Evolutionary conservation across 1,140 invertebrate genomes (phyloP).

Genomic region (Hyles euphorbiae): DNA sequence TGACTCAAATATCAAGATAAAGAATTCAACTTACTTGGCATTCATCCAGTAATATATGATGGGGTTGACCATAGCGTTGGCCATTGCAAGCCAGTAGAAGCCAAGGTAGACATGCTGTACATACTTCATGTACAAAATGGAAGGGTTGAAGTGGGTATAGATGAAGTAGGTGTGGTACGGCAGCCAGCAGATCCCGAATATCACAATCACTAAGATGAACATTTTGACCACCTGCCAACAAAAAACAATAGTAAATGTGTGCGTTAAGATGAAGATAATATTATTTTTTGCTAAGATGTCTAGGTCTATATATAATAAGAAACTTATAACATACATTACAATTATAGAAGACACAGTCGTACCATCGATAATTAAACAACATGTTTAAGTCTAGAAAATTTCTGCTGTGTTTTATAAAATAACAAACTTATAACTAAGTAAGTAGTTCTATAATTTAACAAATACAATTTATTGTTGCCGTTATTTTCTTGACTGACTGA

Average conservation of each 20-base stretch:
- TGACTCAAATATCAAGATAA: not conserved
- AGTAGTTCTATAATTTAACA: too few species aligned
- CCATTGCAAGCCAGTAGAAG: constrained; percentile 96
- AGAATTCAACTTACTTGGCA: constrained; percentile 68
- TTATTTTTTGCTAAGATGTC: too few species aligned
- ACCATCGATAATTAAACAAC: too few species aligned
- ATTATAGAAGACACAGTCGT: too few species aligned
- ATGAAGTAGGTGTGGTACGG: constrained; percentile 93
- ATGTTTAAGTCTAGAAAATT: too few species aligned
- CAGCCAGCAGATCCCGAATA: constrained; percentile 93
- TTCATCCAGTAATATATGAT: constrained; percentile 97
- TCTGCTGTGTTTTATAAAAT: too few species aligned
- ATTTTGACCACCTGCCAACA: constrained; percentile 87
- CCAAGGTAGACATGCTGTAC: constrained; percentile 88
- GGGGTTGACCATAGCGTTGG: constrained; percentile 94
- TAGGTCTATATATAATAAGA: too few species aligned
- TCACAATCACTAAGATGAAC: constrained; percentile 88
- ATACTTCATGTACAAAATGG: constrained; percentile 82
- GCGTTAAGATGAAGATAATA: too few species aligned
- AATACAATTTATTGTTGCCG: too few species aligned
- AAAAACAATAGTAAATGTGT: not conserved
- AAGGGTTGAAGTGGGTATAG: constrained; percentile 86
- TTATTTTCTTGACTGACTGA: too few species aligned
- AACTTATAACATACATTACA: too few species aligned
- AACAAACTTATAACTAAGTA: too few species aligned